A percentile compares a stretch with the other conserved stretches of the same genome.
Conservation (phyloP, 2,113 vertebrate species). For the Thunnus thynnus region DNA sequence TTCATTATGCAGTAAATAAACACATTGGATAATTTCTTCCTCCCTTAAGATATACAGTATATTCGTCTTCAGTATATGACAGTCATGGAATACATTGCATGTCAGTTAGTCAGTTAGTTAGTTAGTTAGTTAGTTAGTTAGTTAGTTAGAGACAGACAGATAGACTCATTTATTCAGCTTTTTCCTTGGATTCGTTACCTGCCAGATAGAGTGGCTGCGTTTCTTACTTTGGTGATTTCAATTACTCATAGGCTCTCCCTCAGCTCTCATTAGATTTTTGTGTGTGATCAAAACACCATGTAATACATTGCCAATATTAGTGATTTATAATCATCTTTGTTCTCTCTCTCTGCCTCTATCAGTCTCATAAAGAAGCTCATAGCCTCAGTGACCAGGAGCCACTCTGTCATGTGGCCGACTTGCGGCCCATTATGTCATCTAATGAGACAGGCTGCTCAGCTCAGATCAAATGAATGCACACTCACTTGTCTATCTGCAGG, state of each 20-base stretch:
- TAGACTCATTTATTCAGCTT: not conserved
- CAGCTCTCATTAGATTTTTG: slow-evolving; percentile 15
- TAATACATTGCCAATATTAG: slow-evolving; percentile 13
- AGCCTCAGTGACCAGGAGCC: slow-evolving; percentile 39
- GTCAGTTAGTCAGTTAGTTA: too few species aligned
- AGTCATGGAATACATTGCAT: too few species aligned
- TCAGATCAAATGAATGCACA: slow-evolving; percentile 45
- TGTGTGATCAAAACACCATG: slow-evolving; percentile 42
- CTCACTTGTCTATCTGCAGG: slow-evolving; percentile 12
- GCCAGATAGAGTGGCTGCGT: slow-evolving; percentile 8
- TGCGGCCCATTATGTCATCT: slow-evolving; percentile 53
- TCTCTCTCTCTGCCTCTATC: slow-evolving; percentile 18
- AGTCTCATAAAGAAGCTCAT: slow-evolving; percentile 28
- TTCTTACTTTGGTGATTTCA: slow-evolving; percentile 6
- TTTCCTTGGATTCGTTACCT: not conserved
- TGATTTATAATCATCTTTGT: slow-evolving; percentile 39
- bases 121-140: too few species aligned
- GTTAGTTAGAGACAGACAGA: too few species aligned
- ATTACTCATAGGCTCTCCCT: not conserved
- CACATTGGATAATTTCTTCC: too few species aligned
- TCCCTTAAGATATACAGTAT: too few species aligned
- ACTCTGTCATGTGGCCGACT: slow-evolving; percentile 37
- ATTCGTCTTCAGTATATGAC: too few species aligned
- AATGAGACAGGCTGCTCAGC: slow-evolving; percentile 56
- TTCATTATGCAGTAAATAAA: not conserved